phyloP scores from a whole-genome alignment of 2,113 vertebrate species.

The Pristiophorus japonicus region DNA sequence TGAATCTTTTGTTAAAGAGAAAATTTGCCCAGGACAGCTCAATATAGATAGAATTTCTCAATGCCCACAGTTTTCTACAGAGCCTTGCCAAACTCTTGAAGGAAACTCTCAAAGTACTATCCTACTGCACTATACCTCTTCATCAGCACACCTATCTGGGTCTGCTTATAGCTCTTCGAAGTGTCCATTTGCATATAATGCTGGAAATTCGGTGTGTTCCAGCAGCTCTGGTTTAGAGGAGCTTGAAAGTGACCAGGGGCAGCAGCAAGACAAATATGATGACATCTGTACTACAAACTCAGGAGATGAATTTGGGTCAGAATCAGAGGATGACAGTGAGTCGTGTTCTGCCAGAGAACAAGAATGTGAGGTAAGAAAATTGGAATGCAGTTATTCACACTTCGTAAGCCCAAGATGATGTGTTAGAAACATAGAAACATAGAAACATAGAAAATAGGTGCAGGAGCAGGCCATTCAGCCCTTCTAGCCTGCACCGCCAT shows the following conservation, averaged over 20 bases:
- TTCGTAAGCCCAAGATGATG: not conserved
- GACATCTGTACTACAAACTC: constrained; percentile 76
- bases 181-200: constrained; percentile 84
- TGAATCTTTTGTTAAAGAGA: constrained; percentile 41
- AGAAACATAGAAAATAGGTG: too few relatives aligned
- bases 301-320: constrained; percentile 78
- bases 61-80: constrained; percentile 80
- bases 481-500: too few relatives aligned
- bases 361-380: constrained; percentile 74
- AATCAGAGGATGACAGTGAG: constrained; percentile 82
- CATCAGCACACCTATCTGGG: not conserved
- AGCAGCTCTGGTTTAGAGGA: constrained; percentile 54
- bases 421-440: too few relatives aligned
- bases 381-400: not conserved
- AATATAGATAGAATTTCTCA: constrained; percentile 67
- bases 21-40: constrained; percentile 52
- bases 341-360: constrained; percentile 71
- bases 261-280: constrained; percentile 68
- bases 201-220: constrained; percentile 57
- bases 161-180: constrained; percentile 68
- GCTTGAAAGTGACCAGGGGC: constrained; percentile 54
- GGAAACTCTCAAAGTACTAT: constrained; percentile 69
- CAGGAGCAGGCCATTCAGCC: too few relatives aligned
- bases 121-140: constrained; percentile 34
- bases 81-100: constrained; percentile 65